Evolutionary conservation across 2,888 invertebrate genomes (phyloP).

Genomic region (Callosobruchus maculatus): DNA sequence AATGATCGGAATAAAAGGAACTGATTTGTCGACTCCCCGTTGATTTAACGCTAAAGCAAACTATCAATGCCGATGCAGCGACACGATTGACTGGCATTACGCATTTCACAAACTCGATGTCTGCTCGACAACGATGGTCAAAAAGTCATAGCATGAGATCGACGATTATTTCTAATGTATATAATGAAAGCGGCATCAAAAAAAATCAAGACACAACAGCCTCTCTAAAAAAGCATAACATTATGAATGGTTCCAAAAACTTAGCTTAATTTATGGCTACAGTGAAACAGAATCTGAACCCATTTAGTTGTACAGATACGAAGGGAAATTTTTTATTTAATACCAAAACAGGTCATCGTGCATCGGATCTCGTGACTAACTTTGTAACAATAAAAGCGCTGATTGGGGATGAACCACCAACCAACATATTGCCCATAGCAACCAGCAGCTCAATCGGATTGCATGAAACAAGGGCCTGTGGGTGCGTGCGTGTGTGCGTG

Average conservation of each 20-base stretch:
- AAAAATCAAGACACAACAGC: constrained; percentile 10
- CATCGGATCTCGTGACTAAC: too few species aligned
- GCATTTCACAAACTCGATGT: constrained; percentile 10
- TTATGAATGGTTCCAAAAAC: constrained; percentile 9
- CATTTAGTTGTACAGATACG: constrained; percentile 7
- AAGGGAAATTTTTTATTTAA: constrained; percentile 9
- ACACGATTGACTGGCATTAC: constrained; percentile 9
- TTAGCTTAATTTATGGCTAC: constrained; percentile 7
- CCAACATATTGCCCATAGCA: too few species aligned
- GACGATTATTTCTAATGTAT: constrained; percentile 10
- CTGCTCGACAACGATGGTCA: constrained; percentile 13
- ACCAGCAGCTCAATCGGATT: too few species aligned
- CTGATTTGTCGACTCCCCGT: constrained; percentile 2
- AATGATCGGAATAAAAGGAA: constrained; percentile 6
- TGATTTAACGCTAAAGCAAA: constrained; percentile 25
- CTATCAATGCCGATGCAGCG: constrained; percentile 28
- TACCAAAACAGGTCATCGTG: too few species aligned
- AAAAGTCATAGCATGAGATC: constrained; percentile 14
- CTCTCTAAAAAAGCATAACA: constrained; percentile 9
- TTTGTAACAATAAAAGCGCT: too few species aligned
- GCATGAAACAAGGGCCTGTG: too few species aligned
- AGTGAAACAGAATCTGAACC: constrained; percentile 9
- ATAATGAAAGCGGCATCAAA: constrained; percentile 6
- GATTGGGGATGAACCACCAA: too few species aligned
- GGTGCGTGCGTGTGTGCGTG: too few species aligned